phyloP scores from a whole-genome alignment of 2,888 invertebrate species.

The Ormyrus pomaceus region DNA sequence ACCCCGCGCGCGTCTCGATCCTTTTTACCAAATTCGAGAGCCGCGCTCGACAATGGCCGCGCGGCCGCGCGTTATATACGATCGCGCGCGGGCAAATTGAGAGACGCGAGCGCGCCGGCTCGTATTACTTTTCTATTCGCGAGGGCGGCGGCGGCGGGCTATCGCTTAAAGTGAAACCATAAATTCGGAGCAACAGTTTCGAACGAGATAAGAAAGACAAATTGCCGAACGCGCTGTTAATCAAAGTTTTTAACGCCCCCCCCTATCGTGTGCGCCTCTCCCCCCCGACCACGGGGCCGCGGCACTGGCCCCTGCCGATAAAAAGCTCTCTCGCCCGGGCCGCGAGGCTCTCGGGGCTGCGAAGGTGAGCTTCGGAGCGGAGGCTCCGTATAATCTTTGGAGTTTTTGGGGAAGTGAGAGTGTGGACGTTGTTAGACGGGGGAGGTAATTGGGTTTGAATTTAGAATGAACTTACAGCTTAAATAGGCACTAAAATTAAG shows the following conservation, averaged over 20 bases:
- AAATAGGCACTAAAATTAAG: too few species aligned
- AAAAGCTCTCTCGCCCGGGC: constrained; percentile 7
- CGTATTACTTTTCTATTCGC: constrained; percentile 38
- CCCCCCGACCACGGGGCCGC: too few species aligned
- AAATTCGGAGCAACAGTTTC: constrained; percentile 54
- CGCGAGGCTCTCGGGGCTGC: too few species aligned
- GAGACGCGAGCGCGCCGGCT: not conserved
- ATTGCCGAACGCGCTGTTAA: constrained; percentile 51
- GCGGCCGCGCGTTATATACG: not conserved
- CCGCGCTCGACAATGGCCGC: not conserved
- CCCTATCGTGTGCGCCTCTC: not conserved
- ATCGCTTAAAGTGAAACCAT: constrained; percentile 51
- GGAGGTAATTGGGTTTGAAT: too few species aligned
- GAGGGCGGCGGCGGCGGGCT: constrained; percentile 1
- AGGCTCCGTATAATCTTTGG: not conserved
- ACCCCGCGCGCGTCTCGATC: too few species aligned
- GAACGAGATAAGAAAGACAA: constrained; percentile 55
- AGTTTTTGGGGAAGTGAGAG: not conserved
- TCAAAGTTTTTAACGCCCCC: constrained; percentile 55
- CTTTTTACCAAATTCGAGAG: too few species aligned
- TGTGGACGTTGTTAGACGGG: too few species aligned
- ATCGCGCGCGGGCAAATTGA: not conserved
- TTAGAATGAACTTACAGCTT: too few species aligned
- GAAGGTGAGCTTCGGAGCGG: not conserved
- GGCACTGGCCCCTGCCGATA: constrained; percentile 7